Base-by-base conservation (phyloP, 2,888 invertebrate species). In the Zhengitettix transpicula region DNA sequence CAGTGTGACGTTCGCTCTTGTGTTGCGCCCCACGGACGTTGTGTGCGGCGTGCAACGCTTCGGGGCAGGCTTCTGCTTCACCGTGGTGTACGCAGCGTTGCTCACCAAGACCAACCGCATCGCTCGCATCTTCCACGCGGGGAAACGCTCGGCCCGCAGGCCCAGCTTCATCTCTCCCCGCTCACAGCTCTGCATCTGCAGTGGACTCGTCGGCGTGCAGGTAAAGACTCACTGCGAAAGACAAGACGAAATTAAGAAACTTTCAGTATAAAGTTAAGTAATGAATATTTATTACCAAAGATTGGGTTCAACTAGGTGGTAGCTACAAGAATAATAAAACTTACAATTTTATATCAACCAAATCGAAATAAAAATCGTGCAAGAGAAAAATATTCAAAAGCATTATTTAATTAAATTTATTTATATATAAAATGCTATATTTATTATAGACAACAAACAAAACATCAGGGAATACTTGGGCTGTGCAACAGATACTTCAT, bases 21-120 rank as follows among this genome's bases (percentile, higher is more conserved):
- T 97, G 58, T 80, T 95, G 64, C 81, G 87, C 61, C 89, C 91
- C 0, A 88, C 86, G 17, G 89, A 96, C 72, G 81, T 91, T 66
- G 83, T 96, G 42, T 92, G 95, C 70, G 87, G 94, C 44, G 83
- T 94, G 64, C 88, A 97, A 73, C 87, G 89, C 70, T 89, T 89
- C 67, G 83, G 87, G n/a, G 88, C 94, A 0, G 95, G 94, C 7
- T 89, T 97, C 72, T 93, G 95, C 70, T 98, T 99, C 77, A 92
- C 96, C 0, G 89, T 98, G 55, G 94, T 99, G 52, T 98, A 98
- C 76, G 95, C 95, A 0, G 94, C 98, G 0, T 78, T 99, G 41
- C 80, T 98, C 58, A 98, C 98, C 56, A 98, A 98, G 79, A 98
- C 98, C 12, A 98, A 97, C 76, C 79, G 98, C 58, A 99, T 99